These are phyloP conservation scores for Percopsis omiscomaycus DNA, from an alignment of 2,797 vertebrate species.

Conservation along the genomic window DNA sequence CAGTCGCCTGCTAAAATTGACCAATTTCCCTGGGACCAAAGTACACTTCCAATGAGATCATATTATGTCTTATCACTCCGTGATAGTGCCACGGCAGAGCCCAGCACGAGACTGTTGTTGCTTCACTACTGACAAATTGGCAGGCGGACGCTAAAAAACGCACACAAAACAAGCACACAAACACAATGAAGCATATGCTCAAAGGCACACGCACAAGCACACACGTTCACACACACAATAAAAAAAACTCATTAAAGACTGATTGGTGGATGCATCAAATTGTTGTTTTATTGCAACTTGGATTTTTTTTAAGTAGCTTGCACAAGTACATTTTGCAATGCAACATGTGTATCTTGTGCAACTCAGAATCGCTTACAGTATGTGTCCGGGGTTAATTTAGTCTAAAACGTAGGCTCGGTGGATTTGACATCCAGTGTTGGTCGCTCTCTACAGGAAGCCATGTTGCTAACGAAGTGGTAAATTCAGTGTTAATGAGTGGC, in stretches of 20 bases:
- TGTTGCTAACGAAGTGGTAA: constrained; percentile 99
- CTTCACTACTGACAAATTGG: constrained; percentile 83
- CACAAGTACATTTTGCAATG: constrained; percentile 2
- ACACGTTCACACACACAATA: constrained; percentile 65
- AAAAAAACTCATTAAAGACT: constrained; percentile 23
- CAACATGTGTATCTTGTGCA: constrained; percentile 10
- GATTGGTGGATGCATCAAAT: constrained; percentile 1
- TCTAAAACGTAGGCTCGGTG: constrained; percentile 80
- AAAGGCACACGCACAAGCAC: constrained; percentile 47
- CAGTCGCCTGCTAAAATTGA: constrained; percentile 79
- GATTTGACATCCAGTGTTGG: constrained; percentile 85
- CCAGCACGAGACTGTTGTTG: constrained; percentile 84
- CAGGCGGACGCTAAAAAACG: constrained; percentile 71
- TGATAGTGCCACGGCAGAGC: constrained; percentile 91
- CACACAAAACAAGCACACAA: constrained; percentile 57
- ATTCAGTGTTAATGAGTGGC: constrained; percentile 99
- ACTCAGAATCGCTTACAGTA: constrained; percentile 1
- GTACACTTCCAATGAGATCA: constrained; percentile 88
- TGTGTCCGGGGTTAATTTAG: constrained; percentile 68
- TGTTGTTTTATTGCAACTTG: not conserved
- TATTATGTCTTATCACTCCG: constrained; percentile 85
- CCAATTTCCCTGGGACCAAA: constrained; percentile 87
- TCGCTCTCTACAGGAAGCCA: constrained; percentile 95
- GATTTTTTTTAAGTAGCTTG: too few relatives aligned
- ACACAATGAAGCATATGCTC: constrained; percentile 54